Conservation (phyloP, 2,797 vertebrate genomes). For the Sparidentex hasta region DNA sequence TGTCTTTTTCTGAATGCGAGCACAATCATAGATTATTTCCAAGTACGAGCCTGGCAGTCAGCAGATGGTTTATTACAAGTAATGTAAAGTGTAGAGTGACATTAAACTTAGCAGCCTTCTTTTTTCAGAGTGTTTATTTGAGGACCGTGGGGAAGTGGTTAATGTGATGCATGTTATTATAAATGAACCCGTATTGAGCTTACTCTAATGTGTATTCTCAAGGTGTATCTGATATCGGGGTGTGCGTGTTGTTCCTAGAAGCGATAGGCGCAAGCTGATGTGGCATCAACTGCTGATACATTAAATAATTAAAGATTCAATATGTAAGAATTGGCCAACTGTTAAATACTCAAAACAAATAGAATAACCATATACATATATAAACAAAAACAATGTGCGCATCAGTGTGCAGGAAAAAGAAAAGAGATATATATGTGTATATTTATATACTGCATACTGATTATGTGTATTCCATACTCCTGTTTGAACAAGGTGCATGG, state of each 20-base stretch:
- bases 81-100: constrained; percentile 26
- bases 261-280: too few species aligned
- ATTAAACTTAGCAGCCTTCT: constrained; percentile 17
- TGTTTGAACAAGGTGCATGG: background rate
- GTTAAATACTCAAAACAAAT: too few species aligned
- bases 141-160: constrained; percentile 14
- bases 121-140: constrained; percentile 35
- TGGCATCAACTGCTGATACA: too few species aligned
- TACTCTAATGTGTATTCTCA: background rate
- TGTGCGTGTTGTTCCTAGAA: too few species aligned
- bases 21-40: constrained; percentile 55
- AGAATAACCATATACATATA: too few species aligned
- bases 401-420: too few species aligned
- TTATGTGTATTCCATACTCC: background rate
- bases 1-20: constrained; percentile 32
- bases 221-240: too few species aligned
- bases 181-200: background rate
- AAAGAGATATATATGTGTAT: too few species aligned
- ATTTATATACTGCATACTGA: too few species aligned
- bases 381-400: too few species aligned
- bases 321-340: too few species aligned
- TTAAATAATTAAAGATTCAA: too few species aligned
- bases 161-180: constrained; percentile 9
- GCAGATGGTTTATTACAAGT: constrained; percentile 11
- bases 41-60: constrained; percentile 8